phyloP scores from a whole-genome alignment of 92 coral and sea anemone species.

The Phymanthus crucifer region DNA sequence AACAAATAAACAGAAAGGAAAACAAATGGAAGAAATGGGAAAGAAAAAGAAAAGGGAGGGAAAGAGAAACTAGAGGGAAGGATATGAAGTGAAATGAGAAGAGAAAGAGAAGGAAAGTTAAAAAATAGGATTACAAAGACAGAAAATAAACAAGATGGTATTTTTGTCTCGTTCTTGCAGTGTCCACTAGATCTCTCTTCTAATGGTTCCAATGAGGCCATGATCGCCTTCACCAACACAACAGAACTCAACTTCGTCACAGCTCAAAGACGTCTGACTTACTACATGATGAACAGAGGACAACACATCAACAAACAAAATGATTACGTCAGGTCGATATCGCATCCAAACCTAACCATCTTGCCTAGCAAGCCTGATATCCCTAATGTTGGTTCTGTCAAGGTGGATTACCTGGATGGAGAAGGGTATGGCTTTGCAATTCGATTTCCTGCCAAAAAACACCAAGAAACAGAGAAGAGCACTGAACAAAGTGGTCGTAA shows the following conservation, averaged over 20 bases:
- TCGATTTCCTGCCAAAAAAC: conserved; percentile 62
- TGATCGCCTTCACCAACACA: conserved; percentile 71
- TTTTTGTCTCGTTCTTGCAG: neutral
- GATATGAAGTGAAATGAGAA: too few species aligned
- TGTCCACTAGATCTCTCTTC: conserved; percentile 10
- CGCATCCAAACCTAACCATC: conserved; percentile 39
- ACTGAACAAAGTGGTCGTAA: neutral
- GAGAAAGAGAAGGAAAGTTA: too few species aligned
- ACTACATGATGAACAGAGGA: conserved; percentile 75
- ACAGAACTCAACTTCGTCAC: conserved; percentile 74
- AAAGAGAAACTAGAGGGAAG: too few species aligned
- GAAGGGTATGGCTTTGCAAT: conserved; percentile 86
- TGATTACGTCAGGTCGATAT: neutral
- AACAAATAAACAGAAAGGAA: too few species aligned
- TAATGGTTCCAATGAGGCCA: conserved; percentile 26
- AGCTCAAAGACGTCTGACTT: conserved; percentile 84
- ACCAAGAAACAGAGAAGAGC: neutral
- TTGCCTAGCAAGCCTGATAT: conserved; percentile 21
- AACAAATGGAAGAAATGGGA: too few species aligned
- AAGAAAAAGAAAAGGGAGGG: too few species aligned
- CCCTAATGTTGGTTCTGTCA: conserved; percentile 70
- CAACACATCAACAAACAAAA: conserved; percentile 9
- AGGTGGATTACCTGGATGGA: conserved; percentile 69
- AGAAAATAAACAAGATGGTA: too few species aligned
- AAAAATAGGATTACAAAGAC: too few species aligned